Base-by-base conservation (phyloP, 2,113 vertebrate species). In the Trochalopteron elliotii region DNA sequence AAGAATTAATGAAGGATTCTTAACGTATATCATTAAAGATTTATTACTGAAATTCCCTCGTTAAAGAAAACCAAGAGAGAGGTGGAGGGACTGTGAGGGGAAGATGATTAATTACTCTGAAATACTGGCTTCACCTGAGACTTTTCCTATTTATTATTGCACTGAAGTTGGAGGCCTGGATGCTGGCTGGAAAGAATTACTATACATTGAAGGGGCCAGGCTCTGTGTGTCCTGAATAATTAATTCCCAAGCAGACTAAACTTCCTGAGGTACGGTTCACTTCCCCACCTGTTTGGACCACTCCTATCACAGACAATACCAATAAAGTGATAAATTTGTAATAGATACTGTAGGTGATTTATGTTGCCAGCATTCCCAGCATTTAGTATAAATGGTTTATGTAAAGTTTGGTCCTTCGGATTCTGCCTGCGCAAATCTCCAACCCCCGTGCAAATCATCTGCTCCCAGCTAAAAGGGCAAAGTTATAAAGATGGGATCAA, bases 81-180 rank as follows among this genome's bases (percentile, higher is more conserved):
- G 90, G 91, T 52, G 64, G 96, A 95, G 98, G 97, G 97, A 93
- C 95, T 95, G 89, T 64, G 78, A 97, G 97, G 97, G 97, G 97
- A 97, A 98, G 98, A 99, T 99, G 99, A 99, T 99, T 99, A 99
- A 99, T 99, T 98, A 99, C 99, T 99, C 98, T 98, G 99, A 97
- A 99, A 99, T 99, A 98, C 98, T 98, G 98, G 98, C 98, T 99
- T 99, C 99, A 99, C 97, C 98, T 97, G 98, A 98, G 98, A 99
- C 98, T 99, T 99, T 98, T 98, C 98, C 98, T 99, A 99, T 99
- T 99, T 99, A 99, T 99, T 99, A 99, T 99, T 99, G 98, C 98
- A 98, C 95, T 96, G 96, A 98, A 99, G 98, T 98, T 98, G 97
- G 28, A 98, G 98, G 98, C 98, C 97, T 98, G 94, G 97, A 97